phyloP scores from a whole-genome alignment of 1,140 invertebrate genomes.

The Drosophila paulistorum region DNA sequence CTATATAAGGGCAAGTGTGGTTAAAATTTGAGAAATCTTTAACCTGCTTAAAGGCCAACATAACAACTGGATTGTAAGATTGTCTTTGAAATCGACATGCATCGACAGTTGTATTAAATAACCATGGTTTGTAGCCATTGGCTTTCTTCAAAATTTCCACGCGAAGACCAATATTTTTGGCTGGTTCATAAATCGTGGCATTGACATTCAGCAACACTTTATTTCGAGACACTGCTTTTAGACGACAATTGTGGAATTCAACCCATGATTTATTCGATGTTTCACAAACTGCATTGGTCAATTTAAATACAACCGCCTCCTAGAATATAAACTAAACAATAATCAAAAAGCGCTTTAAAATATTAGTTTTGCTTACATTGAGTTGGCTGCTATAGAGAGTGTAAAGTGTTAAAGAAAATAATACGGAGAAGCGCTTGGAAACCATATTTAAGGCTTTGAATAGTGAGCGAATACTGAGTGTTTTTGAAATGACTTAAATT shows the following conservation, averaged over 20 bases:
- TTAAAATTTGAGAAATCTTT: not conserved
- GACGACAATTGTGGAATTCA: not conserved
- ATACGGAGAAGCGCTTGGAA: too few species aligned
- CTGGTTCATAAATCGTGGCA: not conserved
- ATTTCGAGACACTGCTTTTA: not conserved
- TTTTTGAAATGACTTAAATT: too few species aligned
- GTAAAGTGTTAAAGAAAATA: too few species aligned
- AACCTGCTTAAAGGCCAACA: not conserved
- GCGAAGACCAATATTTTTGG: not conserved
- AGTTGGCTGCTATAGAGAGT: not conserved
- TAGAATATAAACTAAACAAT: not conserved
- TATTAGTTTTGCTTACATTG: not conserved
- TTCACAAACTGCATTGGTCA: not conserved
- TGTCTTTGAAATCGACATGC: not conserved
- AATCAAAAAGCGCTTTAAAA: not conserved
- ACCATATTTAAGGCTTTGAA: too few species aligned
- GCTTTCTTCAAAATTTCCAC: not conserved
- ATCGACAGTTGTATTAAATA: slow-evolving; percentile 1
- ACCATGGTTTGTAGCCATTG: not conserved
- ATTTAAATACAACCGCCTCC: slow-evolving; percentile 4
- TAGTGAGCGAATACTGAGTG: too few species aligned
- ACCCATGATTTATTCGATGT: not conserved
- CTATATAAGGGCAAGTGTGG: not conserved
- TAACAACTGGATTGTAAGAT: not conserved
- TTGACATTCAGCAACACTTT: not conserved